Evolutionary conservation across 37 sponge, comb jelly and placozoan genomes (phyloP), one percentile per base, ranked within the genome.

Genomic region (Crambe crambe): DNA sequence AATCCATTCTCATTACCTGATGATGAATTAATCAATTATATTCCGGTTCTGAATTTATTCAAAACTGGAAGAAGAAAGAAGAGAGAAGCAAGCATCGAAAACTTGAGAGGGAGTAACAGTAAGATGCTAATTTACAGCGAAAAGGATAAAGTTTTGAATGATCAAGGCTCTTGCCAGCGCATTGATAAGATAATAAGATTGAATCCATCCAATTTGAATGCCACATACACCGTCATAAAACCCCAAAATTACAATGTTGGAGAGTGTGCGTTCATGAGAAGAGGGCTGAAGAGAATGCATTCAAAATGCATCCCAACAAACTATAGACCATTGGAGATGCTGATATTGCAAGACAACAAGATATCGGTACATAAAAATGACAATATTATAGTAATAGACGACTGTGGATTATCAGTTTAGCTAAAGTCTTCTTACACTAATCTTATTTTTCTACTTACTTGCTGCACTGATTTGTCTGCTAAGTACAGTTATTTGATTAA

Each of bases 241-340:
- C 60, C 60, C 31, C 3, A 58, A 2, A 25, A 18, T 1, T 37
- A 29, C 27, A 54, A 73, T 29, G 15, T 73, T 40, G 39, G 68
- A 68, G 68, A 68, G 38, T 68, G 68, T 35, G 38, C 6, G 4
- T 9, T 20, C 6, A 12, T 10, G 21, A 4, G 12, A 26, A 26
- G 29, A 41, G 74, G 1, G 29, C 20, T 36, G 15, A 20, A 75
- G 39, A 43, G 31, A 26, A 37, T 30, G n/a, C 2, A 23, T 35
- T 32, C 12, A 2, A n/a, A 40, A 22, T 70, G 70, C n/a, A 10
- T 42, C 18, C 26, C 70, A 32, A 9, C 2, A 12, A 70, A 15
- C 20, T 70, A 70, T 22, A 70, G 26, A 70, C 70, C 70, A 20
- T 12, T 70, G 42, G 70, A 70, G 42, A 15, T 70, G 37, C 25